These are phyloP conservation scores for Schizotus pectinicornis DNA, from an alignment of 2,888 invertebrate genomes.

Conservation along the genomic window DNA sequence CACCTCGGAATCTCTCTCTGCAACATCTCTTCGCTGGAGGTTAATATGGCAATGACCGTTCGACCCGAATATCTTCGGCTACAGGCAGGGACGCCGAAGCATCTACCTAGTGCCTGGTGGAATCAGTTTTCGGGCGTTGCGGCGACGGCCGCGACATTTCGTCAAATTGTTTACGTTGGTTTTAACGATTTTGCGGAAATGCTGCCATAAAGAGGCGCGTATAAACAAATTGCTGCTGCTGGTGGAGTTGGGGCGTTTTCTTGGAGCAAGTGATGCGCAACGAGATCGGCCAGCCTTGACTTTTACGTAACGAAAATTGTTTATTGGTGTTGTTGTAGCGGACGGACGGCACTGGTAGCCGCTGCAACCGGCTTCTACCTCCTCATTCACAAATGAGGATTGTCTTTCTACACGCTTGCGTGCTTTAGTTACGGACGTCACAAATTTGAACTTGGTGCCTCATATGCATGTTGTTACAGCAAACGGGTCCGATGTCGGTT, in stretches of 20 bases:
- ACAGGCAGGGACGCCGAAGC: constrained; percentile 6
- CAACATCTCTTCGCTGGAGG: constrained; percentile 34
- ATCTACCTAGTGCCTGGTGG: neutral
- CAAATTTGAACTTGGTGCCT: constrained; percentile 41
- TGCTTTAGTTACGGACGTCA: constrained; percentile 37
- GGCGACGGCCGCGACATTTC: too few species aligned
- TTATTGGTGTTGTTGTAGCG: constrained; percentile 1
- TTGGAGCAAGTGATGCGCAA: neutral
- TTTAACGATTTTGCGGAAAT: too few species aligned
- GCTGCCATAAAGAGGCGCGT: too few species aligned
- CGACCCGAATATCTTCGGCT: constrained; percentile 40
- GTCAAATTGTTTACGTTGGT: too few species aligned
- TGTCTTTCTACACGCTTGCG: constrained; percentile 39
- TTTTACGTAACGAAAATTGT: constrained; percentile 8
- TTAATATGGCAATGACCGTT: constrained; percentile 46
- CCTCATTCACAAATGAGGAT: constrained; percentile 37
- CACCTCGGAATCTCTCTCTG: constrained; percentile 14
- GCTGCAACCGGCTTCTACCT: constrained; percentile 28
- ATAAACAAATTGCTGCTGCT: too few species aligned
- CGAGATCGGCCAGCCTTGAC: constrained; percentile 7
- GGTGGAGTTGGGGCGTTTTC: too few species aligned
- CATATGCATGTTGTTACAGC: constrained; percentile 31
- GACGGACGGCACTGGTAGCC: constrained; percentile 18
- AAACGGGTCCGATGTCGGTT: constrained; percentile 25
- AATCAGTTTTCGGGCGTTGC: too few species aligned